Evolutionary conservation across 2,113 vertebrate species (phyloP).

Genomic region (Nothoprocta pentlandii): DNA sequence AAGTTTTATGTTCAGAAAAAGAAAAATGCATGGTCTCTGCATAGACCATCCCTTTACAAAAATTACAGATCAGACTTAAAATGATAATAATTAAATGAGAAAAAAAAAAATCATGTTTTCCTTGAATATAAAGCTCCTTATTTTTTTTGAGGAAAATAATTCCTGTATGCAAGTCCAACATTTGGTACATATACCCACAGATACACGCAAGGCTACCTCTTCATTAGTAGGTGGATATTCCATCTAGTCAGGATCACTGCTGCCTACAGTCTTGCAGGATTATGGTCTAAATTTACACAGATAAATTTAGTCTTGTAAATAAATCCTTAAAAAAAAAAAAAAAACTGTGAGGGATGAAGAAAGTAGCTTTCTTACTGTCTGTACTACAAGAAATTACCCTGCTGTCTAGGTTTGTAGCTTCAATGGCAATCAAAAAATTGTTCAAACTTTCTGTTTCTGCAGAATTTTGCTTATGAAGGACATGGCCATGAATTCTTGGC

Average conservation of each 20-base stretch:
- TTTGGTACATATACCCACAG: not conserved
- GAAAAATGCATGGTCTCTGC: not conserved
- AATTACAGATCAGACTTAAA: not conserved
- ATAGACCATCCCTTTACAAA: not conserved
- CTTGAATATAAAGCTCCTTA: not conserved
- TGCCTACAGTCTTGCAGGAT: not conserved
- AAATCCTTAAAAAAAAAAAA: not conserved
- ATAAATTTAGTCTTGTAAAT: not conserved
- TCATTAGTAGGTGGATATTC: not conserved
- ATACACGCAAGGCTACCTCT: not conserved
- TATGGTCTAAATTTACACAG: not conserved
- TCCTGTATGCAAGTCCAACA: not conserved
- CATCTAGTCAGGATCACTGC: not conserved
- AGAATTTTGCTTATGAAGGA: not conserved
- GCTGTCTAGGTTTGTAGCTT: not conserved
- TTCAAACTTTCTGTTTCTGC: not conserved
- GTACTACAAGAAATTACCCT: not conserved
- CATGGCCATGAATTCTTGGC: not conserved
- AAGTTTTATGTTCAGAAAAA: not conserved
- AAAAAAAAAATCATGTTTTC: not conserved
- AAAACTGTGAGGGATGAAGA: not conserved
- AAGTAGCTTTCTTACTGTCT: not conserved
- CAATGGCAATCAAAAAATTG: not conserved
- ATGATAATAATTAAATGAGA: accelerated
- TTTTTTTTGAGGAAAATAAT: not conserved